Percentiles rank a stretch among this genome's conserved stretches.
These are phyloP conservation scores for Eupeodes luniger DNA, from an alignment of 2,888 invertebrate genomes.

Conservation along the genomic window DNA sequence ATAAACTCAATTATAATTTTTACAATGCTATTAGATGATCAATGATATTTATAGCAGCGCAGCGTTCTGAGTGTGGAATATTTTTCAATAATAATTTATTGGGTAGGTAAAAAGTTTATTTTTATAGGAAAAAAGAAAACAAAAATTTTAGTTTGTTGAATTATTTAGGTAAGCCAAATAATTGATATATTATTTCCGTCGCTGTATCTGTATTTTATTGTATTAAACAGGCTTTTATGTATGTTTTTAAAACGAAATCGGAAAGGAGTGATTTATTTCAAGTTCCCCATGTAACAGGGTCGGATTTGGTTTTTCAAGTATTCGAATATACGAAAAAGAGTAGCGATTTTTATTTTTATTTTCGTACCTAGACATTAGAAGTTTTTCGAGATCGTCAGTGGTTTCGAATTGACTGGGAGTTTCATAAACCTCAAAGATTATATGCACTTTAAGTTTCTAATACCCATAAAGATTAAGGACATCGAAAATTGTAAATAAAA, in stretches of 20 bases:
- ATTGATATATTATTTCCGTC: slow-evolving; percentile 65
- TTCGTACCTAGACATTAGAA: too few species aligned
- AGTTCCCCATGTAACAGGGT: not conserved
- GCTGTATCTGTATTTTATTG: slow-evolving; percentile 27
- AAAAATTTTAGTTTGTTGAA: slow-evolving; percentile 57
- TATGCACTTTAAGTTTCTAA: too few species aligned
- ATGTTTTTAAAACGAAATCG: slow-evolving; percentile 20
- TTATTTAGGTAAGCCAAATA: slow-evolving; percentile 59
- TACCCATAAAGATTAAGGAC: too few species aligned
- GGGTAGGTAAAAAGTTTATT: not conserved
- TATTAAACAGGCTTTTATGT: slow-evolving; percentile 48
- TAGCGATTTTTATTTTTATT: too few species aligned
- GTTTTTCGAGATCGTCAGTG: too few species aligned
- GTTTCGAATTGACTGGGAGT: not conserved
- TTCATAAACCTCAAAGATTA: too few species aligned
- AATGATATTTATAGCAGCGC: slow-evolving; percentile 59
- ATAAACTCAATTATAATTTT: slow-evolving; percentile 57
- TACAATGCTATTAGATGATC: slow-evolving; percentile 62
- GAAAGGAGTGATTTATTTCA: slow-evolving; percentile 52
- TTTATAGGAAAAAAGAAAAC: slow-evolving; percentile 42
- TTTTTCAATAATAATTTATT: slow-evolving; percentile 57
- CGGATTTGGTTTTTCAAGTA: not conserved
- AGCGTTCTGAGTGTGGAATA: slow-evolving; percentile 23
- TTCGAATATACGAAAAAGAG: not conserved
- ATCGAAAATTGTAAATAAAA: too few species aligned